Evolutionary conservation across 2,888 invertebrate genomes (phyloP).

Genomic region (Cephus nigrinus): DNA sequence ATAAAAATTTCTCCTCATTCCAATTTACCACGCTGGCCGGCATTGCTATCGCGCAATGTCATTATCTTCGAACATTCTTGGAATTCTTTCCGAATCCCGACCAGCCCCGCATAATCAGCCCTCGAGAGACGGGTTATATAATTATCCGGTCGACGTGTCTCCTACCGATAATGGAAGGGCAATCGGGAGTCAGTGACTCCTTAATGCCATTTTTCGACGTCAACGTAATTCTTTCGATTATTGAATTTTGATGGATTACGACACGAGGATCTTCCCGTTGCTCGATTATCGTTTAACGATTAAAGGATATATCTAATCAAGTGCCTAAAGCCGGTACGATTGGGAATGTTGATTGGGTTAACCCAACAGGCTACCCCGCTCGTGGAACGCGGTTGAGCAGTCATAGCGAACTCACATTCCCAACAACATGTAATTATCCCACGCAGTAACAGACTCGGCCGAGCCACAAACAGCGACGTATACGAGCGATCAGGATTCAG

Average conservation of each 20-base stretch:
- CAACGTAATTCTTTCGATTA: background rate
- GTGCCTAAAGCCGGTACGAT: background rate
- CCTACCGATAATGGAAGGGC: background rate
- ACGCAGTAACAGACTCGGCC: background rate
- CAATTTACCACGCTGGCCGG: conserved; percentile 15
- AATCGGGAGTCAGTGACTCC: background rate
- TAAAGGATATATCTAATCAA: background rate
- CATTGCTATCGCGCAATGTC: conserved; percentile 20
- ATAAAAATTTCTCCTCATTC: conserved; percentile 30
- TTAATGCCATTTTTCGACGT: background rate
- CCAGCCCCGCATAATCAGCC: background rate
- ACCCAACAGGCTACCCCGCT: background rate
- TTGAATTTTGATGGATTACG: background rate
- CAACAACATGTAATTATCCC: conserved; percentile 20
- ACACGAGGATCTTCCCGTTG: background rate
- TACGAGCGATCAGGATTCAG: conserved; percentile 9
- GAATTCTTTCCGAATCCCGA: conserved; percentile 16
- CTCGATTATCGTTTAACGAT: background rate
- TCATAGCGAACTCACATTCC: conserved; percentile 32
- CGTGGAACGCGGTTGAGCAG: conserved; percentile 13
- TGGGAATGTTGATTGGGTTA: conserved; percentile 4
- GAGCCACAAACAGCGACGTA: background rate
- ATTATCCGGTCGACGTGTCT: background rate
- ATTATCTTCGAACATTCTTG: conserved; percentile 26
- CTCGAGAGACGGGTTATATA: background rate